Percentiles rank a stretch among this genome's conserved stretches.
These are phyloP conservation scores for Oenanthe melanoleuca DNA, from an alignment of 2,113 vertebrate species.

Conservation along the genomic window DNA sequence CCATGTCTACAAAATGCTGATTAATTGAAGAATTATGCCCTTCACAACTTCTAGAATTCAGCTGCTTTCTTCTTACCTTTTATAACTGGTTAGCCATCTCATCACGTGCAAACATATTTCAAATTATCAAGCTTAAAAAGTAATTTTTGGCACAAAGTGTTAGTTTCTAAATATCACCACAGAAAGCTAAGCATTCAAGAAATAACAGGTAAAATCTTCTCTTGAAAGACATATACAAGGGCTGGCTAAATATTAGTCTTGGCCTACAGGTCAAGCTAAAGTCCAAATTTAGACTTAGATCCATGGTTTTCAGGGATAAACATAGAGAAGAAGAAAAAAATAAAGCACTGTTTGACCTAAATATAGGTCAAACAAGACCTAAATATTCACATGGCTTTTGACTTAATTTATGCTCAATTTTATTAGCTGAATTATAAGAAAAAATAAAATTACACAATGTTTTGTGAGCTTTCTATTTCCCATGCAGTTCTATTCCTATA, in stretches of 20 bases:
- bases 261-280: neutral
- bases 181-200: neutral
- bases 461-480: neutral
- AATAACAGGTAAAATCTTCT: neutral
- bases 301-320: neutral
- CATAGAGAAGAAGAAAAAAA: neutral
- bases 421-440: neutral
- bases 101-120: fast-evolving
- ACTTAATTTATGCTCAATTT: neutral
- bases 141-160: neutral
- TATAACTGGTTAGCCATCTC: neutral
- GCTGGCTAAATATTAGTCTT: neutral
- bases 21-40: neutral
- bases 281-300: neutral
- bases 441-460: neutral
- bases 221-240: neutral
- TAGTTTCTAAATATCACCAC: neutral
- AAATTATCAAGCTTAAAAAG: neutral
- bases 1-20: neutral
- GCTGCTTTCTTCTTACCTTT: neutral
- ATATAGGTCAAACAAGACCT: neutral
- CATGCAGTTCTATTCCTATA: neutral
- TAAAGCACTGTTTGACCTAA: neutral
- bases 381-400: neutral
- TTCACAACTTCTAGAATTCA: neutral